Base-by-base conservation (phyloP, 2,888 invertebrate genomes). In the Gastrophysa polygoni region DNA sequence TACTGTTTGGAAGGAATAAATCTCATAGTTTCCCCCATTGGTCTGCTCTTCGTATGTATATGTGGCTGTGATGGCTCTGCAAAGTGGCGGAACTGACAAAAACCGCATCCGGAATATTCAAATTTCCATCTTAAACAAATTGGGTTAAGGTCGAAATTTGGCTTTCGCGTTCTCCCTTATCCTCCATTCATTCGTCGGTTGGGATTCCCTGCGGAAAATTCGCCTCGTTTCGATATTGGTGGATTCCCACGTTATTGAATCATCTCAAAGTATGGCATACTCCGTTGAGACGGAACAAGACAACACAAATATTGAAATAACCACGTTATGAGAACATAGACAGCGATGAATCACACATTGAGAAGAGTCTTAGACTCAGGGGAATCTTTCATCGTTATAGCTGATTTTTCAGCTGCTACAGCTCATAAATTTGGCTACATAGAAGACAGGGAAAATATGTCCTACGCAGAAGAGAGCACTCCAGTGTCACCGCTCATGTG, bases 81-180 rank as follows among this genome's bases (percentile, higher is more conserved):
- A 38, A 38, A 38, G 38, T 38, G 38, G 14, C 14, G 38, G 38
- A 38, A 11, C 32, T 8, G 32, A 32, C 32, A 2, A 11, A 32
- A 32, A n/a, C 3, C 38, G 10, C 38, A 38, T 10, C 14, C 38
- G 14, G 2, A 20, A 52, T 38, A 52, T 52, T 52, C 52, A 52
- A 52, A 52, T 38, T 52, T 38, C 34, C 52, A 38, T 34, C 52
- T 52, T 38, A 32, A 38, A 52, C 34, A 21, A 38, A 52, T 52
- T 38, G 52, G 14, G 38, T 52, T 38, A 52, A 14, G 52, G 52
- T 52, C 32, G 52, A 32, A 52, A 38, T 52, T 52, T 20, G 11
- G 38, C 21, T 38, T 21, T 21, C 52, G 21, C 21, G 34, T 52
- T 52, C 24, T 32, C 14, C 14, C 21, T 20, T 11, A 20, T 34